Evolutionary conservation across 2,888 invertebrate species (phyloP).

Genomic region (Clivina fossor): DNA sequence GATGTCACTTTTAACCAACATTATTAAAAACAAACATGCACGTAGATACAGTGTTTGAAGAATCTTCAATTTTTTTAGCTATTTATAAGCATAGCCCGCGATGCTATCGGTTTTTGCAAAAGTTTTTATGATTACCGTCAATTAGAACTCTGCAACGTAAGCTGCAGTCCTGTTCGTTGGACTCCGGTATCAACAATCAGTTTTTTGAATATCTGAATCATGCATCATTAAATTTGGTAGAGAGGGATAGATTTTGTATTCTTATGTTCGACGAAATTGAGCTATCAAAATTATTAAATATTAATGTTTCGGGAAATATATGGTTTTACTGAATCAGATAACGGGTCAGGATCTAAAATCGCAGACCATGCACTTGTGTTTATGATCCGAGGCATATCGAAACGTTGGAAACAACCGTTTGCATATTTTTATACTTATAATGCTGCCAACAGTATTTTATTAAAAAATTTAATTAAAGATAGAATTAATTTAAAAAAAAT

Average conservation of each 20-base stretch:
- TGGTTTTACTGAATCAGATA: too few relatives aligned
- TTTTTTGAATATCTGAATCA: conserved; percentile 1
- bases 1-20: neutral
- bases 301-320: neutral
- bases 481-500: too few relatives aligned
- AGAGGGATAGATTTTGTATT: conserved; percentile 2
- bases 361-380: too few relatives aligned
- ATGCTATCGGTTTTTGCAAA: conserved; percentile 3
- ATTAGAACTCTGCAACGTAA: neutral
- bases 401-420: too few relatives aligned
- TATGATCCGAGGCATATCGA: too few relatives aligned
- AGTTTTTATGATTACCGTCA: neutral
- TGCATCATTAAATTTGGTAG: neutral
- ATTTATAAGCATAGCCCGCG: neutral
- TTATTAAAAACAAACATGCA: conserved; percentile 1
- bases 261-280: conserved; percentile 6
- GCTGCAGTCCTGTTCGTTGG: neutral
- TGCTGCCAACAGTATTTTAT: too few relatives aligned
- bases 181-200: neutral
- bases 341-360: too few relatives aligned
- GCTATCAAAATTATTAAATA: neutral
- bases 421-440: too few relatives aligned
- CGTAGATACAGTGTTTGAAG: neutral
- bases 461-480: too few relatives aligned
- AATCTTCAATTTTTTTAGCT: neutral